Conservation (phyloP, 1,140 invertebrate species). For the Hylyphantes graminicola region DNA sequence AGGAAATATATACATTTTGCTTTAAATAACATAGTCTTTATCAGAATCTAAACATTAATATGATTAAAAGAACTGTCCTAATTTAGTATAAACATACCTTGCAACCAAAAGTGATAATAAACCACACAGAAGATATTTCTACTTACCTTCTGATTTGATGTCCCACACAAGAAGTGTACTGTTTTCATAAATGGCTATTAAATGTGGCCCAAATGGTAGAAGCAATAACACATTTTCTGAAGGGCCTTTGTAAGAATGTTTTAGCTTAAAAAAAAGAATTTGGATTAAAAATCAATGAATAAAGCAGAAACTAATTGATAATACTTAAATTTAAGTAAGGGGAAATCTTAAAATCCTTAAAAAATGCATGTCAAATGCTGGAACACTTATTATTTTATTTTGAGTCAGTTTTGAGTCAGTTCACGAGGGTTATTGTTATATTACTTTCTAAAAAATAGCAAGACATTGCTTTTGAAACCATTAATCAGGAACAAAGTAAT, state of each 20-base stretch:
- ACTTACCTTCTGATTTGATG: slow-evolving; percentile 76
- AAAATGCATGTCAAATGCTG: too few species aligned
- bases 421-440: too few species aligned
- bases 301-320: background rate
- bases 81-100: background rate
- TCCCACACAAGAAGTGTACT: slow-evolving; percentile 88
- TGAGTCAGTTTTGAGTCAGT: too few species aligned
- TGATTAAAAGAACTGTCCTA: background rate
- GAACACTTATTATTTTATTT: too few species aligned
- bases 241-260: slow-evolving; percentile 85
- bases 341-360: background rate
- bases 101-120: background rate
- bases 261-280: slow-evolving; percentile 70
- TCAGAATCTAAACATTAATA: background rate
- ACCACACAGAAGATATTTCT: background rate
- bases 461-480: too few species aligned
- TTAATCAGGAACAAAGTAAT: too few species aligned
- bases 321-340: background rate
- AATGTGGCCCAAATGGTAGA: slow-evolving; percentile 86
- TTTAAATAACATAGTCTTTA: background rate
- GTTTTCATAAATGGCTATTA: slow-evolving; percentile 85
- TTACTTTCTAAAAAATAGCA: too few species aligned
- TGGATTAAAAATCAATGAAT: slow-evolving; percentile 36
- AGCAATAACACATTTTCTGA: slow-evolving; percentile 76
- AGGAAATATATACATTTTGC: background rate